phyloP scores from a whole-genome alignment of 2,888 invertebrate genomes.

The Microdon myrmicae region DNA sequence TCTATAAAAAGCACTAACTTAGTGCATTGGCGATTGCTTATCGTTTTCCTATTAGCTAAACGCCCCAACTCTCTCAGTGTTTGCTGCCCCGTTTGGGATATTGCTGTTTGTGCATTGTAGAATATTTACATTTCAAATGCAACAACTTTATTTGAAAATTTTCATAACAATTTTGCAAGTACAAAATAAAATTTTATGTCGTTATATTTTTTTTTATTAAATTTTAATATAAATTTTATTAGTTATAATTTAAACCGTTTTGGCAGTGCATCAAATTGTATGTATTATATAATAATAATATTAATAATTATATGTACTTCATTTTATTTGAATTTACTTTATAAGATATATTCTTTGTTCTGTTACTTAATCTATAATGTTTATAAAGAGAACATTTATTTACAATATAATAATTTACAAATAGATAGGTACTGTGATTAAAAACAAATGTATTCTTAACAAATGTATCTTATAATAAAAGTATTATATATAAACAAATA shows the following conservation, averaged over 20 bases:
- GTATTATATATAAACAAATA: too few species aligned
- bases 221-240: slow-evolving; percentile 49
- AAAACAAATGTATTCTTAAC: too few species aligned
- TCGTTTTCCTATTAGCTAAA: slow-evolving; percentile 6
- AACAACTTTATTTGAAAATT: slow-evolving; percentile 22
- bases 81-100: slow-evolving; percentile 15
- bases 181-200: slow-evolving; percentile 45
- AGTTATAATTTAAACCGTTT: slow-evolving; percentile 57
- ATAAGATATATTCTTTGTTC: slow-evolving; percentile 15
- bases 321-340: slow-evolving; percentile 30
- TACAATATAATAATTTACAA: slow-evolving; percentile 46
- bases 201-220: slow-evolving; percentile 25
- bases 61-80: slow-evolving; percentile 14
- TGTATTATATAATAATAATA: slow-evolving; percentile 53
- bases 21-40: slow-evolving; percentile 37
- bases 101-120: slow-evolving; percentile 41
- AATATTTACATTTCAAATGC: slow-evolving; percentile 46
- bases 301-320: slow-evolving; percentile 50
- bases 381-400: slow-evolving; percentile 31
- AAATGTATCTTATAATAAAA: too few species aligned
- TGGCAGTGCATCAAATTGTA: slow-evolving; percentile 57
- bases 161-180: slow-evolving; percentile 48
- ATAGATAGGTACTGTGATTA: too few species aligned
- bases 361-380: slow-evolving; percentile 13
- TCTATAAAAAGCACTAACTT: slow-evolving; percentile 48